Evolutionary conservation across 2,888 invertebrate genomes (phyloP), one percentile per base, ranked within the genome.

Genomic region (Pterostichus madidus): DNA sequence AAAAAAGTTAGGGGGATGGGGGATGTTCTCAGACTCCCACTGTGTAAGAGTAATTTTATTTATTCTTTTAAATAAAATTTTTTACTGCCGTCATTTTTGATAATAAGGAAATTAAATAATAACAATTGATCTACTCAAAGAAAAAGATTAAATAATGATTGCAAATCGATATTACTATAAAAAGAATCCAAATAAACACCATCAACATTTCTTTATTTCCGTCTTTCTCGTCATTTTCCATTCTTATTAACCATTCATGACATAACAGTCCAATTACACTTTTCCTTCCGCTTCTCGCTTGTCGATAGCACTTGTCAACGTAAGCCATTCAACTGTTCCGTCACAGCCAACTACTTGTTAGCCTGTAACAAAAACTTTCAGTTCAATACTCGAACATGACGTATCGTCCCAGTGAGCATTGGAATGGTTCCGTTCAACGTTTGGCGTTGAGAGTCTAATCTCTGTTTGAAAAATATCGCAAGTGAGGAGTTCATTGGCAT

Each of bases 301-400:
- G 68, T 71, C 68, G 44, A 39, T 71, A 71, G 68, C 68, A 71
- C 44, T 64, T 64, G 64, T 64, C 64, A 64, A 64, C 64, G n/a
- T 71, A 10, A 71, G 17, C 44, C 56, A 39, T 17, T 44, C 44
- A 71, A 71, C 68, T 71, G 68, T 64, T 64, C 64, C 64, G 64
- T 64, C 64, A 64, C 39, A 39, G 17, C 39, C 68, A 71, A 71
- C 64, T 64, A 39, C 68, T 71, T 71, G 46, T 64, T 31, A 35
- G 35, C 2, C 49, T 49, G 49, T 17, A 56, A 56, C 56, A 56
- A 56, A 56, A 71, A 71, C 68, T 71, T 71, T 71, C 68, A 71
- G 68, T 44, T 56, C 56, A 56, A 56, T 56, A 56, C 17, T 56
- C 17, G 17, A 17, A 17, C 17, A 17, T 56, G 56, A 56, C 17